Percentiles rank a stretch among this genome's conserved stretches.
Conservation (phyloP, 2,888 invertebrate genomes). For the Cephus rjabovi region DNA sequence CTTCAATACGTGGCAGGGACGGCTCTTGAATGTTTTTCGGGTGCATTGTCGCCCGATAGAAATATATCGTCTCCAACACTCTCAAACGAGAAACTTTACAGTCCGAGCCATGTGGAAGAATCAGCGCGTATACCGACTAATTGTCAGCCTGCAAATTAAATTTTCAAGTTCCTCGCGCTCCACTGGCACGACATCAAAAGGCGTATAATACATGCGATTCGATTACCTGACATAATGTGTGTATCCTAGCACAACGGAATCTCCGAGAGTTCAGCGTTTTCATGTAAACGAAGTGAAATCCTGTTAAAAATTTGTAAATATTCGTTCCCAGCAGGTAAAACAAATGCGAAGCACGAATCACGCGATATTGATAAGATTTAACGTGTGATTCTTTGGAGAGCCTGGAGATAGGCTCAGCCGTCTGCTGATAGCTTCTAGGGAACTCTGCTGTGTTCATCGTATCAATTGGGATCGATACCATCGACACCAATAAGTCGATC, state of each 20-base stretch:
- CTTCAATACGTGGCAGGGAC: conserved; percentile 43
- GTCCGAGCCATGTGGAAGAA: background rate
- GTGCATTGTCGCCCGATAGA: background rate
- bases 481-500: background rate
- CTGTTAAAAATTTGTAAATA: too few relatives aligned
- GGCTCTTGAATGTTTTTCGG: conserved; percentile 41
- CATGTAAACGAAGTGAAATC: too few relatives aligned
- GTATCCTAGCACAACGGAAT: too few relatives aligned
- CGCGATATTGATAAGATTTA: too few relatives aligned
- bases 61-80: background rate
- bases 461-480: background rate
- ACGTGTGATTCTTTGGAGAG: too few relatives aligned
- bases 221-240: too few relatives aligned
- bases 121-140: background rate
- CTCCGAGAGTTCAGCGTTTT: too few relatives aligned
- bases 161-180: background rate
- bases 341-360: too few relatives aligned
- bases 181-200: background rate
- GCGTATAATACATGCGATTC: background rate
- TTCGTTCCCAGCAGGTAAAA: too few relatives aligned
- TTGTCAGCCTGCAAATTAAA: background rate
- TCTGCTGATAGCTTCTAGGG: too few relatives aligned
- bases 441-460: too few relatives aligned
- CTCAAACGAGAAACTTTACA: background rate
- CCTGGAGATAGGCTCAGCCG: too few relatives aligned